Evolutionary conservation across 2,113 vertebrate species (phyloP).

Genomic region (Condylura cristata): DNA sequence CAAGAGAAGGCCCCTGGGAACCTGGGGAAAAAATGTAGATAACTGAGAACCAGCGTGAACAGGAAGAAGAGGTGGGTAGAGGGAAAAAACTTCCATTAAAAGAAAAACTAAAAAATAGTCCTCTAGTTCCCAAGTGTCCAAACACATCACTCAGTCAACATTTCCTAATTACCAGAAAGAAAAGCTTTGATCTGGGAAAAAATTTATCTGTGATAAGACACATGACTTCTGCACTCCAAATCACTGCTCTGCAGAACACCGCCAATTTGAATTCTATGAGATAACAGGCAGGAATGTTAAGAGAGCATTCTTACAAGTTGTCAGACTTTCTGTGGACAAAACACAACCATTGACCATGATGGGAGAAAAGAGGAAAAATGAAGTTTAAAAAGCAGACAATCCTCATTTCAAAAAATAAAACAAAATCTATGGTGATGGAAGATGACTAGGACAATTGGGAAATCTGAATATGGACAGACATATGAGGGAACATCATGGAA

Average conservation of each 20-base stretch:
- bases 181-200: conserved; percentile 1
- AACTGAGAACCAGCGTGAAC: conserved; percentile 36
- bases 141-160: neutral
- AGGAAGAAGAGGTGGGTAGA: neutral
- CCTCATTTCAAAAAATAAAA: conserved; percentile 7
- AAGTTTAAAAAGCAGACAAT: neutral
- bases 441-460: neutral
- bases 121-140: neutral
- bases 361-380: neutral
- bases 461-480: neutral
- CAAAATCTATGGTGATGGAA: neutral
- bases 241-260: neutral
- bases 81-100: neutral
- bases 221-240: neutral
- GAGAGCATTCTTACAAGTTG: neutral
- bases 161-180: conserved; percentile 15
- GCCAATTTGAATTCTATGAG: neutral
- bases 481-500: neutral
- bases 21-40: conserved; percentile 83
- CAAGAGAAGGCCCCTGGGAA: conserved; percentile 86
- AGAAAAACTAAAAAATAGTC: neutral
- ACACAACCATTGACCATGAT: neutral
- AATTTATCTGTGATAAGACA: neutral
- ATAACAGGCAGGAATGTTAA: neutral
- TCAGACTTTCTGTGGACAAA: neutral